Percentiles rank a stretch among this genome's conserved stretches.
Conservation (phyloP, 1,140 invertebrate species). For the Cotesia vestalis region DNA sequence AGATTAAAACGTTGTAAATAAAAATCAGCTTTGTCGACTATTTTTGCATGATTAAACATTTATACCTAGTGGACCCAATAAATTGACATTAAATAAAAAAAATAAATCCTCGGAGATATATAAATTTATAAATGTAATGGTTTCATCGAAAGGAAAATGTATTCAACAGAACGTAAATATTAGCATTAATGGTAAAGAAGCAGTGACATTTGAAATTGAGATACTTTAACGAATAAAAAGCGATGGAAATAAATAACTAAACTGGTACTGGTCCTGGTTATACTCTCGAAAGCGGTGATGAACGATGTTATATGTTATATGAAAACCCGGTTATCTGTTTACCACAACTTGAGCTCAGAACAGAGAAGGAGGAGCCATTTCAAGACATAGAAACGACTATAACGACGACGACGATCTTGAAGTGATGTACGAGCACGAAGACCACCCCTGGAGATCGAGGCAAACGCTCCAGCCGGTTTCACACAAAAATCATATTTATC, state of each 20-base stretch:
- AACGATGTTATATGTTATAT: slow-evolving; percentile 14
- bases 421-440: slow-evolving; percentile 60
- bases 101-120: not conserved
- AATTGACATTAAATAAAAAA: not conserved
- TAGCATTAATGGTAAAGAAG: slow-evolving; percentile 14
- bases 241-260: slow-evolving; percentile 15
- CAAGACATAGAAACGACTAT: slow-evolving; percentile 32
- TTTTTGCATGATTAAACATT: not conserved
- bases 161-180: slow-evolving; percentile 13
- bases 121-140: slow-evolving; percentile 14
- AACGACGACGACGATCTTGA: slow-evolving; percentile 41
- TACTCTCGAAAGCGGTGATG: slow-evolving; percentile 17
- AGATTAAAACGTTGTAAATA: no score
- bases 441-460: slow-evolving; percentile 61
- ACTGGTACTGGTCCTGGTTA: slow-evolving; percentile 9
- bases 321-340: slow-evolving; percentile 19
- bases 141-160: slow-evolving; percentile 26
- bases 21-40: no score
- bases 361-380: slow-evolving; percentile 48
- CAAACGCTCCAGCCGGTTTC: slow-evolving; percentile 55
- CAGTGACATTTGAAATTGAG: slow-evolving; percentile 40
- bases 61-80: slow-evolving; percentile 10
- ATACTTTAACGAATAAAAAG: slow-evolving; percentile 23
- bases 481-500: slow-evolving; percentile 63
- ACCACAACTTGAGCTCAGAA: slow-evolving; percentile 7